Conservation (phyloP, 92 coral and sea anemone species). For the Heteractis magnifica region DNA sequence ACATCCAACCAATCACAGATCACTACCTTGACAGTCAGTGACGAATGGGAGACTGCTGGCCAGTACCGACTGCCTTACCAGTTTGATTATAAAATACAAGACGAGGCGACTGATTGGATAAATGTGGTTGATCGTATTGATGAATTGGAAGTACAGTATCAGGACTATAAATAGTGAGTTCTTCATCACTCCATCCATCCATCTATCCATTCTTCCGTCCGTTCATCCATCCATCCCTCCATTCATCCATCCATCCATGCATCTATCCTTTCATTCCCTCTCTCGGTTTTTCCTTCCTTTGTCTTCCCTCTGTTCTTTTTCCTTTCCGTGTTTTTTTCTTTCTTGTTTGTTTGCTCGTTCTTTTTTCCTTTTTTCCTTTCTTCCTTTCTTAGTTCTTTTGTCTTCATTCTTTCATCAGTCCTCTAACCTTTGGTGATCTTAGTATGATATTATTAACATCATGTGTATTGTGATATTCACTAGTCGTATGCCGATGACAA, state of each 20-base stretch:
- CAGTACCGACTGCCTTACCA: conserved; percentile 82
- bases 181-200: too few species aligned
- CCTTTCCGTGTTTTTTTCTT: background rate
- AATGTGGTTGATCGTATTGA: conserved; percentile 49
- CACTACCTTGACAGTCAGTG: conserved; percentile 76
- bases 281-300: background rate
- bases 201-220: too few species aligned
- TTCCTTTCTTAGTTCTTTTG: background rate
- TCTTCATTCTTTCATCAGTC: background rate
- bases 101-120: conserved; percentile 39
- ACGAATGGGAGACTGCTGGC: conserved; percentile 77
- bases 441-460: background rate
- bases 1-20: conserved; percentile 83
- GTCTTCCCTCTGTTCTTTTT: background rate
- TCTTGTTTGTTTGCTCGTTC: background rate
- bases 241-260: background rate
- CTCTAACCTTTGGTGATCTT: background rate
- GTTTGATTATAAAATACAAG: conserved; percentile 66
- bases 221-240: background rate
- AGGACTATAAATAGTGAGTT: conserved; percentile 59
- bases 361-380: background rate
- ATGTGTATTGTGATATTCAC: background rate
- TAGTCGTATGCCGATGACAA: conserved; percentile 73
- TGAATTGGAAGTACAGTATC: conserved; percentile 56
- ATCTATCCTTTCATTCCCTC: background rate